A percentile compares a stretch with the other conserved stretches of the same genome.
phyloP scores from a whole-genome alignment of 2,888 invertebrate genomes.

The Tinea pellionella region DNA sequence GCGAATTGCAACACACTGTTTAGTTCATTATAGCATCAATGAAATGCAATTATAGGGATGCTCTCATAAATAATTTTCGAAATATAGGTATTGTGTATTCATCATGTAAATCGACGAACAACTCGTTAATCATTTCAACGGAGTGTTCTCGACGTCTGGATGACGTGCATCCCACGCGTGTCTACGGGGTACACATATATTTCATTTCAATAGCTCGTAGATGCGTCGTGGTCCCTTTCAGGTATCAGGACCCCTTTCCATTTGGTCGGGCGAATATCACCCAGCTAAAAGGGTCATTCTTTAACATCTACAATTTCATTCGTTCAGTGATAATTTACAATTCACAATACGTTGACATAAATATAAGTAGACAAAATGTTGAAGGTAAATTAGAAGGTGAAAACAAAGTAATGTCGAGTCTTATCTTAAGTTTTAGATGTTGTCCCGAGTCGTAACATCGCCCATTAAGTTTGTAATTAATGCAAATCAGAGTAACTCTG shows the following conservation, averaged over 20 bases:
- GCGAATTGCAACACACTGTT: too few species aligned
- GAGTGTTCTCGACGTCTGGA: neutral
- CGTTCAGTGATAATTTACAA: neutral
- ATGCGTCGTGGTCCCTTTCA: conserved; percentile 2
- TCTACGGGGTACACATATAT: neutral
- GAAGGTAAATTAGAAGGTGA: neutral
- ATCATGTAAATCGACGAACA: neutral
- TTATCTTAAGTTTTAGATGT: conserved; percentile 8
- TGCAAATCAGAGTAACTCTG: neutral
- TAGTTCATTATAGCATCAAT: neutral
- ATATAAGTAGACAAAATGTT: neutral
- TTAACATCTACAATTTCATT: neutral
- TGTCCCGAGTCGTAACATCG: neutral
- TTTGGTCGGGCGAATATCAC: neutral
- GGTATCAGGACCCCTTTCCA: conserved; percentile 9
- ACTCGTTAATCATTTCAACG: conserved; percentile 1
- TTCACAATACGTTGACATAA: neutral
- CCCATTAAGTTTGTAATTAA: neutral
- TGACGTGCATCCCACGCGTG: conserved; percentile 4
- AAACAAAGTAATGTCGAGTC: neutral
- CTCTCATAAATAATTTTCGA: neutral
- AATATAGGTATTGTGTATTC: neutral
- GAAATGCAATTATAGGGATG: too few species aligned
- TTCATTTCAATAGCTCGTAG: neutral
- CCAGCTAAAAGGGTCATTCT: conserved; percentile 3